Percentiles rank a stretch among this genome's conserved stretches.
Conservation (phyloP, 1,140 invertebrate species). For the Saccostrea glomerata region DNA sequence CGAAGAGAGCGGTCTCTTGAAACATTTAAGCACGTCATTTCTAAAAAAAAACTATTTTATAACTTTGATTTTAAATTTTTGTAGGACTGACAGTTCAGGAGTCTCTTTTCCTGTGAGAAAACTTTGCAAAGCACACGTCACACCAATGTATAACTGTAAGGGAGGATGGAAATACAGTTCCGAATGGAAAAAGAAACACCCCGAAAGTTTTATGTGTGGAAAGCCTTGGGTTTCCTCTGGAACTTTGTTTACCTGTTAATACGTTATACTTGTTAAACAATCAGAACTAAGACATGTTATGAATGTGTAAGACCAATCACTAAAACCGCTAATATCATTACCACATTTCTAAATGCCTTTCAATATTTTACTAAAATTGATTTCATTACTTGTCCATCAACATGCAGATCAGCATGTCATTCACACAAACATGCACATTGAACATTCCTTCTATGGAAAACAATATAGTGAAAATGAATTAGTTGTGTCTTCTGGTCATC, state of each 20-base stretch:
- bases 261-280: too few relatives aligned
- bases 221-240: constrained; percentile 4
- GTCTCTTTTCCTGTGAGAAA: background rate
- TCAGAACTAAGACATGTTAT: too few relatives aligned
- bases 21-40: background rate
- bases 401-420: too few relatives aligned
- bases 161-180: constrained; percentile 10
- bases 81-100: background rate
- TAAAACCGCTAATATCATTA: too few relatives aligned
- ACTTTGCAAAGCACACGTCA: background rate
- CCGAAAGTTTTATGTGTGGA: constrained; percentile 11
- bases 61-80: background rate
- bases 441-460: too few relatives aligned
- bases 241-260: background rate
- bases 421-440: too few relatives aligned
- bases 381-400: too few relatives aligned
- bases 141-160: background rate
- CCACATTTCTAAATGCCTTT: too few relatives aligned
- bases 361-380: too few relatives aligned
- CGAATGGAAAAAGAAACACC: constrained; percentile 14
- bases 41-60: background rate
- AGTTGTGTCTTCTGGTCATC: too few relatives aligned
- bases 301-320: too few relatives aligned
- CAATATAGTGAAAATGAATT: too few relatives aligned
- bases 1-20: background rate